These are phyloP conservation scores for Fissipunctia ypsillon DNA, from an alignment of 2,888 invertebrate species.

Conservation along the genomic window DNA sequence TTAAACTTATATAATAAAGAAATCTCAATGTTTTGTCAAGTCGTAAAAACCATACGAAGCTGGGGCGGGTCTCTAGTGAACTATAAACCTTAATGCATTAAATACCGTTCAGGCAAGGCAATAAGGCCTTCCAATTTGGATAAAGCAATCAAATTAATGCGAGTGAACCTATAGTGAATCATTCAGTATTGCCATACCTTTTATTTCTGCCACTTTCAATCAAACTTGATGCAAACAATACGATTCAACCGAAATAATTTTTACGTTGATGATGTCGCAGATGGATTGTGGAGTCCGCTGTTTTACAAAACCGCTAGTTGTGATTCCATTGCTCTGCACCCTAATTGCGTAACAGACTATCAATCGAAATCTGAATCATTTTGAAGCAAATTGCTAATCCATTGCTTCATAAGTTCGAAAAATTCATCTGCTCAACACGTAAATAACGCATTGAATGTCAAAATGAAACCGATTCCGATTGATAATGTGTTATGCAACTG, in stretches of 20 bases:
- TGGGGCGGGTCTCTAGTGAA: not conserved
- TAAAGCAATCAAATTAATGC: constrained; percentile 37
- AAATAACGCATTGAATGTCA: too few species aligned
- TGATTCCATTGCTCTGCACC: not conserved
- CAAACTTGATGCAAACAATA: constrained; percentile 9
- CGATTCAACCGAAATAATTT: not conserved
- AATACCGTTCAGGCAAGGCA: not conserved
- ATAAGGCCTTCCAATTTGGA: constrained; percentile 3
- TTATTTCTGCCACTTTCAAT: constrained; percentile 44
- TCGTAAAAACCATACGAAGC: not conserved
- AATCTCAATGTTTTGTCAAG: not conserved
- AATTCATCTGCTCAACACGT: too few species aligned
- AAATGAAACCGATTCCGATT: too few species aligned
- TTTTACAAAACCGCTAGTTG: too few species aligned
- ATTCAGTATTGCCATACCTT: constrained; percentile 27
- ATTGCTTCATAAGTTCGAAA: too few species aligned
- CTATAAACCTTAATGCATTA: not conserved
- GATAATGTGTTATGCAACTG: too few species aligned
- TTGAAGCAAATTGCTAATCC: too few species aligned
- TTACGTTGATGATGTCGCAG: constrained; percentile 6
- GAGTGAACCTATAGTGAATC: constrained; percentile 35
- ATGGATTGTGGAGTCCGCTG: too few species aligned
- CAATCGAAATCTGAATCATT: too few species aligned
- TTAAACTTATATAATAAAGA: not conserved
- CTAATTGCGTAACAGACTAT: too few species aligned